Percentiles rank a stretch among this genome's conserved stretches.
Evolutionary conservation across 2,888 invertebrate genomes (phyloP).

Genomic region (Apoda limacodes): DNA sequence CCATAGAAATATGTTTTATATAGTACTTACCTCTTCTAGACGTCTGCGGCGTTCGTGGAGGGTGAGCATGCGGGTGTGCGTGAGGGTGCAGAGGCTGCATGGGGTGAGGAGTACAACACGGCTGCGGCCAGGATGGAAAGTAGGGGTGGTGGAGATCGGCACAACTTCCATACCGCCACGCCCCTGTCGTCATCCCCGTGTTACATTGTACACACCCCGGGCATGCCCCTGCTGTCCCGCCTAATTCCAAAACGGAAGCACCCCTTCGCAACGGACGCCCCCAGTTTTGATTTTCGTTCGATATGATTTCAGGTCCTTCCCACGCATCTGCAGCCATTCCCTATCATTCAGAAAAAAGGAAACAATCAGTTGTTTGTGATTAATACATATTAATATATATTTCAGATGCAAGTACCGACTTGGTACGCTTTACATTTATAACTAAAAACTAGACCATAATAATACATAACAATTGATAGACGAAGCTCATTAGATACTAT

Average conservation of each 20-base stretch:
- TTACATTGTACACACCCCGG: too few relatives aligned
- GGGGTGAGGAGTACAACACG: constrained; percentile 28
- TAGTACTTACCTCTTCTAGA: constrained; percentile 54
- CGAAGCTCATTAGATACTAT: too few relatives aligned
- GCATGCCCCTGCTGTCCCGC: constrained; percentile 30
- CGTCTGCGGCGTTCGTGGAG: constrained; percentile 49
- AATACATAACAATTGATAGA: too few relatives aligned
- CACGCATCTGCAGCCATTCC: constrained; percentile 33
- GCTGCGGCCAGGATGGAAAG: constrained; percentile 28
- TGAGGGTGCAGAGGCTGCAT: constrained; percentile 25
- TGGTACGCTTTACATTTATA: too few relatives aligned
- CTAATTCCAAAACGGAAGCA: constrained; percentile 50
- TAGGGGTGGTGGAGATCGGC: constrained; percentile 52
- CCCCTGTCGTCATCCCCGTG: constrained; percentile 30
- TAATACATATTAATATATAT: too few relatives aligned
- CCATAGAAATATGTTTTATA: too few relatives aligned
- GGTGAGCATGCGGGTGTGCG: constrained; percentile 29
- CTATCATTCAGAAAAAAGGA: constrained; percentile 16
- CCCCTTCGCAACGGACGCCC: constrained; percentile 49
- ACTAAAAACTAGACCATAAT: too few relatives aligned
- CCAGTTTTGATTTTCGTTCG: constrained; percentile 32
- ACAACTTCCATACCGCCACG: constrained; percentile 60
- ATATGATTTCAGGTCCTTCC: constrained; percentile 34
- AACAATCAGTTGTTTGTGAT: too few relatives aligned
- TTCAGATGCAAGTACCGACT: too few relatives aligned